A percentile compares a stretch with the other conserved stretches of the same genome.
phyloP scores from a whole-genome alignment of 2,888 invertebrate species.

The Thalpophila matura region DNA sequence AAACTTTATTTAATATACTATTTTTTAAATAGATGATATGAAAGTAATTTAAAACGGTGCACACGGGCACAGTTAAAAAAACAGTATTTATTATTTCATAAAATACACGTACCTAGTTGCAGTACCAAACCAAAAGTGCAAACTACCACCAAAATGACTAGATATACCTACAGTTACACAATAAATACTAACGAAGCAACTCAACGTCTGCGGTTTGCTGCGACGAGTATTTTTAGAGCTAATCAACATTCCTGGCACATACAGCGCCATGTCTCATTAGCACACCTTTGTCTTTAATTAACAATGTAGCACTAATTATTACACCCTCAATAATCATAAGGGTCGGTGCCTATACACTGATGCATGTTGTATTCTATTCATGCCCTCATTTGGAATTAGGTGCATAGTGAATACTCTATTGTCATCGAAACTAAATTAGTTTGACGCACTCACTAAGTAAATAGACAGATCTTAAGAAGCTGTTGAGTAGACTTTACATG shows the following conservation, averaged over 20 bases:
- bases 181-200: slow-evolving; percentile 81
- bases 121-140: slow-evolving; percentile 17
- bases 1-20: too few relatives aligned
- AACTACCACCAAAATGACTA: slow-evolving; percentile 23
- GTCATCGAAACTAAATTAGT: slow-evolving; percentile 17
- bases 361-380: slow-evolving; percentile 16
- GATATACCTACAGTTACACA: slow-evolving; percentile 64
- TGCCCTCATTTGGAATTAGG: slow-evolving; percentile 8
- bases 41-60: too few relatives aligned
- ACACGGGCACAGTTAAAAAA: neutral
- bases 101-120: slow-evolving; percentile 3
- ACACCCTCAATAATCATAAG: slow-evolving; percentile 49
- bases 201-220: slow-evolving; percentile 69
- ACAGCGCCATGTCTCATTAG: slow-evolving; percentile 70
- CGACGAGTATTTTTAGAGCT: slow-evolving; percentile 77
- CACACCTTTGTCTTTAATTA: slow-evolving; percentile 76
- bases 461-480: neutral
- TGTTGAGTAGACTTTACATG: too few relatives aligned
- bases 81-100: neutral
- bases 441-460: neutral
- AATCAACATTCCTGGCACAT: slow-evolving; percentile 80
- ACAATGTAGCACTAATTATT: slow-evolving; percentile 65
- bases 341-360: slow-evolving; percentile 15
- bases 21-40: too few relatives aligned
- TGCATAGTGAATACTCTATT: slow-evolving; percentile 17